Percentiles rank a stretch among this genome's conserved stretches.
Conservation (phyloP, 2,113 vertebrate genomes). For the Anas platyrhynchos region DNA sequence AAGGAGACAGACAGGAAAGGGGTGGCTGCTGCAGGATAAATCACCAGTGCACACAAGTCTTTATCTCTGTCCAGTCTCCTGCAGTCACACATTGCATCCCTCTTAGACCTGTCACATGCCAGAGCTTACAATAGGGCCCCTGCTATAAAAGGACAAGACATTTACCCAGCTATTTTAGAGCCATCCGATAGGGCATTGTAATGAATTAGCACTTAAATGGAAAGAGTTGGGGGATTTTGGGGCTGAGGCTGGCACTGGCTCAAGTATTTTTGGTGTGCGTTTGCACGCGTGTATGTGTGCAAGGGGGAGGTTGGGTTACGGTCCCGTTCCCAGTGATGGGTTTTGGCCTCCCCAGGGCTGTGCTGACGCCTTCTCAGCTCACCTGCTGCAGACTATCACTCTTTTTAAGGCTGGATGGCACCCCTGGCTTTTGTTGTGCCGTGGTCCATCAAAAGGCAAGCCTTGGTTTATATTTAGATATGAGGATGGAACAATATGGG, state of each 20-base stretch:
- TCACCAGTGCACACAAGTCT: slow-evolving; percentile 30
- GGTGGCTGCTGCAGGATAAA: background rate
- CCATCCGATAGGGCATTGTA: slow-evolving; percentile 67
- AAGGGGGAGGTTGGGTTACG: background rate
- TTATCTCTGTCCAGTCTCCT: slow-evolving; percentile 77
- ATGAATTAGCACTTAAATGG: slow-evolving; percentile 17
- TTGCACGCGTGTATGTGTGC: accelerated
- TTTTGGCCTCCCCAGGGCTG: background rate
- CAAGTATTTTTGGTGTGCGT: background rate
- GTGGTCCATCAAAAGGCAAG: background rate
- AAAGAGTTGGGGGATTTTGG: background rate
- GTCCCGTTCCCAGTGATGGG: accelerated
- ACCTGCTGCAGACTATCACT: background rate
- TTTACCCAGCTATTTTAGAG: slow-evolving; percentile 89
- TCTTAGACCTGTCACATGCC: slow-evolving; percentile 61
- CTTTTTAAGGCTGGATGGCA: background rate
- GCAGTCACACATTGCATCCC: slow-evolving; percentile 66
- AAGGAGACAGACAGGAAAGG: background rate
- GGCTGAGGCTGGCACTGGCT: background rate
- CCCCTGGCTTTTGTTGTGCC: background rate
- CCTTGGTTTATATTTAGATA: background rate
- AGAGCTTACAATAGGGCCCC: slow-evolving; percentile 77
- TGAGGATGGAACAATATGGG: accelerated
- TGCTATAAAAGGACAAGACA: slow-evolving; percentile 90
- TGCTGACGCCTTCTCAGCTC: background rate